Conservation (phyloP, 2,113 vertebrate genomes). For the Hylia prasina region DNA sequence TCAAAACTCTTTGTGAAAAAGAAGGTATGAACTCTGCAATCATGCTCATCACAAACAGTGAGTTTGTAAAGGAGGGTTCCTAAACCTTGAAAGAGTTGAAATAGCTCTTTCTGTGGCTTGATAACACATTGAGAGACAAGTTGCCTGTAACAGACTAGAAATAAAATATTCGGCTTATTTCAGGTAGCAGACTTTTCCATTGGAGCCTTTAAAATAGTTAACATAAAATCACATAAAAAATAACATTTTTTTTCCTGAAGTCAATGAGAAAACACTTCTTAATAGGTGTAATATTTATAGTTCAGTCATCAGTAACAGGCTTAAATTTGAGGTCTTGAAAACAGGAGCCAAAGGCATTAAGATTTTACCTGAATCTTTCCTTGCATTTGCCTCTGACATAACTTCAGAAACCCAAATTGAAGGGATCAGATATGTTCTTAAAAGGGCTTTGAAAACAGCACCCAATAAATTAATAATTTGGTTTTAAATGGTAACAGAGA, state of each 20-base stretch:
- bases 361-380: not conserved
- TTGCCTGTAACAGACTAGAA: not conserved
- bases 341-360: not conserved
- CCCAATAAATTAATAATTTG: not conserved
- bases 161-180: not conserved
- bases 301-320: not conserved
- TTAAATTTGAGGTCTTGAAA: not conserved
- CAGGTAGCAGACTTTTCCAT: not conserved
- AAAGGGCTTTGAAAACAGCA: not conserved
- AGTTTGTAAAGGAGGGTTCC: not conserved
- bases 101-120: not conserved
- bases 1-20: not conserved
- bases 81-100: not conserved
- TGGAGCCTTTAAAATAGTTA: not conserved
- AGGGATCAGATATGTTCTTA: not conserved
- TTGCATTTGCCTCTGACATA: not conserved
- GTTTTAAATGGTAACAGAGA: not conserved
- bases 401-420: not conserved
- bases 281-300: not conserved
- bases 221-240: not conserved
- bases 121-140: accelerated
- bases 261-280: not conserved
- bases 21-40: not conserved
- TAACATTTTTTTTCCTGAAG: not conserved
- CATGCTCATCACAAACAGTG: not conserved